phyloP scores from a whole-genome alignment of 2,888 invertebrate species.

The Lampropteryx suffumata region DNA sequence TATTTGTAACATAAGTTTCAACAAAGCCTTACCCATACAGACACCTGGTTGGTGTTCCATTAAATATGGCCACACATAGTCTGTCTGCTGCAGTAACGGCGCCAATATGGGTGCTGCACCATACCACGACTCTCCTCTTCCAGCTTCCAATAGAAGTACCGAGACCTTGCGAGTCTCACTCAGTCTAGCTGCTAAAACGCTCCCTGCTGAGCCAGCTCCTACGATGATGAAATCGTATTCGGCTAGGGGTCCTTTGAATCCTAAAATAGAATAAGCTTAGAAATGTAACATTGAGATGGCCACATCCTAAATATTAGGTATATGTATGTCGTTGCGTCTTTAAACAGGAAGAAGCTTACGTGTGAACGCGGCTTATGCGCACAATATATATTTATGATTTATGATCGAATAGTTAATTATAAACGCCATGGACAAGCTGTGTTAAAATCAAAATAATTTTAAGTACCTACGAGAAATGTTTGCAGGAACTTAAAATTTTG shows the following conservation, averaged over 20 bases:
- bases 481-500: no score
- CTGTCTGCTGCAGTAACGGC: constrained; percentile 64
- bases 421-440: background rate
- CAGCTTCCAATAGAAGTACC: constrained; percentile 77
- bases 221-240: constrained; percentile 78
- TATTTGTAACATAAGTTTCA: no score
- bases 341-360: no score
- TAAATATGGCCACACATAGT: constrained; percentile 77
- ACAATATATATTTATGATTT: no score
- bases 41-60: constrained; percentile 81
- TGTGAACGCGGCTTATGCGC: no score
- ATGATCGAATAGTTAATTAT: background rate
- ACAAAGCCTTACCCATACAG: constrained; percentile 70
- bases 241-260: constrained; percentile 61
- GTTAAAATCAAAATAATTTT: no score
- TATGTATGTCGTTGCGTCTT: no score
- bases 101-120: constrained; percentile 73
- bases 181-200: constrained; percentile 76
- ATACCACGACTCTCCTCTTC: constrained; percentile 66
- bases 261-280: constrained; percentile 42
- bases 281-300: background rate
- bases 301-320: no score
- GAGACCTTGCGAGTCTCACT: constrained; percentile 70
- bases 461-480: no score
- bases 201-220: constrained; percentile 81